Evolutionary conservation across 2,113 vertebrate species (phyloP), one percentile per base, ranked within the genome.

Genomic region (Baryphthengus martii): DNA sequence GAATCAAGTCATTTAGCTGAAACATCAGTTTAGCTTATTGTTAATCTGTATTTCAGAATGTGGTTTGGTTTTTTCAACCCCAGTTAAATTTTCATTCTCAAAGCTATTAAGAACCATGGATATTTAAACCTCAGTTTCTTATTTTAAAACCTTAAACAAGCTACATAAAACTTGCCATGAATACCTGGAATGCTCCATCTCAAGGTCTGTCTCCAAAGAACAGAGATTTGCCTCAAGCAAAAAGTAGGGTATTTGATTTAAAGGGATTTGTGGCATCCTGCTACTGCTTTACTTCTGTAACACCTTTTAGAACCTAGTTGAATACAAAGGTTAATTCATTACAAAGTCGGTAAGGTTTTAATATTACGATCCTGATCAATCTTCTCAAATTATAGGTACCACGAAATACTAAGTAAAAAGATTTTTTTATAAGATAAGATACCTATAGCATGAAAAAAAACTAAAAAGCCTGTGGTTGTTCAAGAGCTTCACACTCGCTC

Each of bases 231-330:
- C 85, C 82, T 82, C 26, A 29, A 85, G 81, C 56, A 88, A 84
- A 52, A 52, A 75, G 35, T 39, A 4, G 31, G 7, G 10, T 58
- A 58, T 65, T 89, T 70, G 31, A 65, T 85, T 71, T 85, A 39
- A 79, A 85, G 85, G 70, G 80, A 67, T 71, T 82, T 72, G 81
- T 85, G 82, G 56, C 40, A 88, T 79, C 77, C 62, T 79, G 71
- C 75, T 76, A 53, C 67, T 88, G 85, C 78, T 92, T 90, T 91
- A 25, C 84, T 88, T 96, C 63, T 75, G 7, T 52, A 88, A 70
- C 79, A 94, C 74, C 85, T 94, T 85, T 76, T 37, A 70, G 62
- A 91, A 76, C 65, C 44, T 62, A 90, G 45, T 40, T 68, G 68
- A 45, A 50, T 58, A 90, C 49, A 90, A 85, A 90, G 21, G 53